Conservation (phyloP, 1,140 invertebrate genomes). For the Cotesia typhae region DNA sequence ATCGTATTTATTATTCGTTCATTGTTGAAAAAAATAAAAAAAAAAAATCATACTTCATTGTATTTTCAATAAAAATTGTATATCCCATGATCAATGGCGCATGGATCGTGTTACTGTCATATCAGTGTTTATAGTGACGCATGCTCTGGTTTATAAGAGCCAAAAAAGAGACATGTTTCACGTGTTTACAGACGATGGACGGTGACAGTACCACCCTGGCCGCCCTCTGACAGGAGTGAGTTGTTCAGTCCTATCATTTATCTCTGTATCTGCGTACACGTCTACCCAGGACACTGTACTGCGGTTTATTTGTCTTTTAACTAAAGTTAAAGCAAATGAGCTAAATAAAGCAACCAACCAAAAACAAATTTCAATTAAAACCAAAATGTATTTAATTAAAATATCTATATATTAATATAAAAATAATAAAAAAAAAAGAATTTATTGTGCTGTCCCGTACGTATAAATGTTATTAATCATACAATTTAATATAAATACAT, state of each 20-base stretch:
- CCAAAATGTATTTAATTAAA: conserved; percentile 23
- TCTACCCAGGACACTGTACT: conserved; percentile 22
- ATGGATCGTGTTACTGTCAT: conserved; percentile 54
- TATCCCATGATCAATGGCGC: conserved; percentile 47
- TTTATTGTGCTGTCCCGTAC: conserved; percentile 29
- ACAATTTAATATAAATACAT: conserved; percentile 26
- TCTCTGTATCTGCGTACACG: conserved; percentile 21
- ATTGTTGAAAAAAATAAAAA: not conserved
- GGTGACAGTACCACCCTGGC: conserved; percentile 64
- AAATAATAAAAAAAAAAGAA: no score
- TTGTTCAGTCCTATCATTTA: conserved; percentile 45
- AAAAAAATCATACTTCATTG: not conserved
- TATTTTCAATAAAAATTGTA: conserved; percentile 10
- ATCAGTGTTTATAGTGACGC: conserved; percentile 55
- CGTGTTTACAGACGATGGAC: conserved; percentile 64
- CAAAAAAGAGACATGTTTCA: conserved; percentile 58
- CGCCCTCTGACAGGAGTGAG: conserved; percentile 65
- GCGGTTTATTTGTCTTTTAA: conserved; percentile 25
- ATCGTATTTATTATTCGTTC: not conserved
- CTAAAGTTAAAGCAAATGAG: not conserved
- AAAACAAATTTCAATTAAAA: conserved; percentile 1
- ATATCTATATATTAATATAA: no score
- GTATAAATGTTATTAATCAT: conserved; percentile 43
- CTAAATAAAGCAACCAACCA: not conserved
- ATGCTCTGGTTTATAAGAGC: conserved; percentile 52